These are phyloP conservation scores for Styela clava DNA, from an alignment of 23 tunicate genomes.

Conservation along the genomic window DNA sequence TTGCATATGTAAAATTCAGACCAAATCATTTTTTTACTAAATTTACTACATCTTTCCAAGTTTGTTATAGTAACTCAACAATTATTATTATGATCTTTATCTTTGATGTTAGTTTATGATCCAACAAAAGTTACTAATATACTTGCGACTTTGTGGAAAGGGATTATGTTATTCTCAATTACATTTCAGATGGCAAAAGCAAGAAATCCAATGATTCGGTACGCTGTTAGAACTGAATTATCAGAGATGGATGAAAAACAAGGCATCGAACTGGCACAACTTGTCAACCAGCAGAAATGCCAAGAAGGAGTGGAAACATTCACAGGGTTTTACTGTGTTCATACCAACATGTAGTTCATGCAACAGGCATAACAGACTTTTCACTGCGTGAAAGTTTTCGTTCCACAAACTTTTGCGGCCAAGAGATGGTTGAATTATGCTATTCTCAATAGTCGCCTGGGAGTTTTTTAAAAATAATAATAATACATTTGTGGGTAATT, in stretches of 20 bases:
- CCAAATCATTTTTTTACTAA: too few relatives aligned
- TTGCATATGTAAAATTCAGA: too few relatives aligned
- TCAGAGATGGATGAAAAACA: neutral
- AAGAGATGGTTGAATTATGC: too few relatives aligned
- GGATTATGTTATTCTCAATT: neutral
- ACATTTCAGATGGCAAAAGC: slow-evolving; percentile 1
- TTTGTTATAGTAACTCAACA: too few relatives aligned
- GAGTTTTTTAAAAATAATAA: too few relatives aligned
- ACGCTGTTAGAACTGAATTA: slow-evolving; percentile 16
- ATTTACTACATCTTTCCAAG: too few relatives aligned
- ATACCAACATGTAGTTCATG: neutral
- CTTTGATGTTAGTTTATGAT: neutral
- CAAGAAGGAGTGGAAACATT: neutral
- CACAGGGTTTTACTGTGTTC: slow-evolving; percentile 17
- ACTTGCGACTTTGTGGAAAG: neutral
- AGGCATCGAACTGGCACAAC: slow-evolving; percentile 13
- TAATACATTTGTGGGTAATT: too few relatives aligned
- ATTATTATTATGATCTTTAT: neutral
- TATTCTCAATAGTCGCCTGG: too few relatives aligned
- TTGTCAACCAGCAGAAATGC: neutral
- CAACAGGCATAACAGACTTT: too few relatives aligned
- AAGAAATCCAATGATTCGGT: neutral
- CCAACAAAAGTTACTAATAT: neutral
- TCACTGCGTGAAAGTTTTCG: too few relatives aligned
- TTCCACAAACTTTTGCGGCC: too few relatives aligned